These are phyloP conservation scores for Trichopoda pennipes DNA, from an alignment of 2,888 invertebrate genomes.

Conservation along the genomic window DNA sequence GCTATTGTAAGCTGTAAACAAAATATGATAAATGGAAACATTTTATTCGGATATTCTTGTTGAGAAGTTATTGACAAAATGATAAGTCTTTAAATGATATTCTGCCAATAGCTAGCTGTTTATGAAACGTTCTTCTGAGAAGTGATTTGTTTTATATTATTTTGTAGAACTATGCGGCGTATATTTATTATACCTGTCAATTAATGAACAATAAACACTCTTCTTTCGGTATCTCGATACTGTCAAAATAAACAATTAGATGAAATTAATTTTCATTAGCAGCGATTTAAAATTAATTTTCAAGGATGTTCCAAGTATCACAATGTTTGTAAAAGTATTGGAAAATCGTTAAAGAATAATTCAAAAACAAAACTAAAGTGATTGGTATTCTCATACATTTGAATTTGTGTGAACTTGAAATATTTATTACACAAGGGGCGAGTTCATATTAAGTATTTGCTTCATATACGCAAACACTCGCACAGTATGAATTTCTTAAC, in stretches of 20 bases:
- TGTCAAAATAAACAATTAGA: constrained; percentile 77
- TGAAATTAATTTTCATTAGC: constrained; percentile 77
- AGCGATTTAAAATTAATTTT: constrained; percentile 73
- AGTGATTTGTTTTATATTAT: constrained; percentile 38
- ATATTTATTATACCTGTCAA: constrained; percentile 69
- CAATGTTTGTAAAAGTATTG: constrained; percentile 5
- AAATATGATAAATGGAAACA: constrained; percentile 13
- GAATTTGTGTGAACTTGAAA: constrained; percentile 43
- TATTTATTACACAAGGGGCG: constrained; percentile 51
- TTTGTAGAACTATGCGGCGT: neutral
- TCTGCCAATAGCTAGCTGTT: constrained; percentile 19
- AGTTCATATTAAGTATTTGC: constrained; percentile 49
- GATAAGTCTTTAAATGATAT: constrained; percentile 3
- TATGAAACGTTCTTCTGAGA: constrained; percentile 29
- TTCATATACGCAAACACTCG: constrained; percentile 2
- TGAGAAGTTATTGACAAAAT: constrained; percentile 5
- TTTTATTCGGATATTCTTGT: constrained; percentile 1
- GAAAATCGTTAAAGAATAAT: constrained; percentile 44
- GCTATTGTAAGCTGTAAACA: constrained; percentile 25
- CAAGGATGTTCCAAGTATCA: constrained; percentile 29
- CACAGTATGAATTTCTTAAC: constrained; percentile 7
- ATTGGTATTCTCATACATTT: constrained; percentile 35
- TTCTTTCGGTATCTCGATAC: constrained; percentile 68
- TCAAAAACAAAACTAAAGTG: constrained; percentile 30
- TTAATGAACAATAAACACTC: constrained; percentile 68